Evolutionary conservation across 1,140 invertebrate genomes (phyloP).

Genomic region (Acromyrmex echinatior): DNA sequence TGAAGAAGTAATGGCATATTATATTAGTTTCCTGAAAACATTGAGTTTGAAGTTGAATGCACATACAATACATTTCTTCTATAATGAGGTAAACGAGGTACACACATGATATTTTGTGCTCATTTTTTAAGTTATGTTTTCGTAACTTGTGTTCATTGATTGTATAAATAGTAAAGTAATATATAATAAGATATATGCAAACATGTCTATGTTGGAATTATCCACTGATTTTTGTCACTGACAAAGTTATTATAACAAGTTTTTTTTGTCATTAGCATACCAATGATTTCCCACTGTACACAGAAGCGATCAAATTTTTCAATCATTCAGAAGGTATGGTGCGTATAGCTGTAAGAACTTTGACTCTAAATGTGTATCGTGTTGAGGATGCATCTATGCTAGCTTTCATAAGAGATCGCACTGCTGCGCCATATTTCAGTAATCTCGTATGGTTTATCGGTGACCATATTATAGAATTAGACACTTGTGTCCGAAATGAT

Average conservation of each 20-base stretch:
- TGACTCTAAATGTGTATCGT: constrained; percentile 98
- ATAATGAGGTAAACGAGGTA: constrained; percentile 96
- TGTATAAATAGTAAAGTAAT: background rate
- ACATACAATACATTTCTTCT: constrained; percentile 99
- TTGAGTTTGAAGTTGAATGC: constrained; percentile 99
- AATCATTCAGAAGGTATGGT: constrained; percentile 99
- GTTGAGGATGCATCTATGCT: constrained; percentile 98
- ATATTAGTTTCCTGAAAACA: constrained; percentile 99
- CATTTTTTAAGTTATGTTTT: constrained; percentile 47
- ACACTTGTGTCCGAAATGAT: constrained; percentile 97
- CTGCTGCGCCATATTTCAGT: constrained; percentile 98
- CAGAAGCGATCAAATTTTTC: constrained; percentile 99
- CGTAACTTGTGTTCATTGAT: background rate
- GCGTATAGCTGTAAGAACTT: constrained; percentile 98
- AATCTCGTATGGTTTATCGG: constrained; percentile 99
- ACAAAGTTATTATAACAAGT: constrained; percentile 18
- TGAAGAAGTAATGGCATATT: constrained; percentile 99
- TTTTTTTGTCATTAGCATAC: constrained; percentile 92
- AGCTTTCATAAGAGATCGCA: constrained; percentile 97
- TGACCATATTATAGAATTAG: constrained; percentile 98
- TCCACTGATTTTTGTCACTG: background rate
- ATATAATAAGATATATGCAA: background rate
- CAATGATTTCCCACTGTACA: constrained; percentile 99
- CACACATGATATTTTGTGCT: constrained; percentile 69
- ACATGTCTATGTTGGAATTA: background rate